Base-by-base conservation (phyloP, 1,140 invertebrate species). In the Eriosoma lanigerum region DNA sequence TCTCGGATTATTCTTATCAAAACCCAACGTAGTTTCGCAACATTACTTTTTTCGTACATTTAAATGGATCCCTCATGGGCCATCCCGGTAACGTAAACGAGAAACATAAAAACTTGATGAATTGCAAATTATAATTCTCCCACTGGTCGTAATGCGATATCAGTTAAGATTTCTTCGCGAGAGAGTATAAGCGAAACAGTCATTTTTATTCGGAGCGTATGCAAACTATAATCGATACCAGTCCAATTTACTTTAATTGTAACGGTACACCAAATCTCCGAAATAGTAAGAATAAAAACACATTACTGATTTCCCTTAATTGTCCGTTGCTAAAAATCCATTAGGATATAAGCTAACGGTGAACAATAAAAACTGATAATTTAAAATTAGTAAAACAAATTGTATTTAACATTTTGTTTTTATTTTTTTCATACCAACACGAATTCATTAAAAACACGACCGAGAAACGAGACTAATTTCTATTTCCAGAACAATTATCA, bases 1-100 rank as follows among this genome's bases (percentile, higher is more conserved):
- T 46, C 64, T 46, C 21, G 1, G 66, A 68, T n/a, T n/a, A n/a
- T 68, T 26, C 21, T 68, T 68, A 68, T 68, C 66, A n/a, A 24
- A 48, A 48, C 6, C 38, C 66, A 48, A 68, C 46, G 21, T 48
- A 46, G 44, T 68, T 48, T 19, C 24, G 66, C 15, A 48, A 48
- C 66, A 46, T 48, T 68, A 46, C 21, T 68, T 68, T 44, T 68
- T 68, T 24, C 13, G 21, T 68, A 68, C 26, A 24, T 48, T 68
- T 48, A 46, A 66, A 66, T 38, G 64, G 32, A 66, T 66, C 64
- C 64, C 64, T 21, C 19, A 32, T 38, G 64, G 21, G 10, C 38
- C n/a, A 0, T 26, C 24, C 17, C 10, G 64, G n/a, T 29, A 48
- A 46, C 12, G n/a, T 12, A 38, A 46, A 48, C 6, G 44, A 12